phyloP scores from a whole-genome alignment of 1,140 invertebrate genomes.

The Aphis craccivora region DNA sequence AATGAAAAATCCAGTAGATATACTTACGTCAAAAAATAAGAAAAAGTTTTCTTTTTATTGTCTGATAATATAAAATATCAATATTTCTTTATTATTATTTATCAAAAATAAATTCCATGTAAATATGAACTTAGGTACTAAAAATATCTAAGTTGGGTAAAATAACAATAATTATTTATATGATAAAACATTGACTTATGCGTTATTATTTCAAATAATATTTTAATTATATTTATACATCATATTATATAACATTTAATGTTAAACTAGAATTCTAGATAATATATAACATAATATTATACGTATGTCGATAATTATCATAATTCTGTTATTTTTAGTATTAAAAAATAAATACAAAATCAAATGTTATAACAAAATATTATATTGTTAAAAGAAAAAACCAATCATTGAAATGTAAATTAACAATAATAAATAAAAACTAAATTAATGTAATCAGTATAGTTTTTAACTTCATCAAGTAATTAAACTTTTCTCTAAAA shows the following conservation, averaged over 20 bases:
- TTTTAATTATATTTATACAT: background rate
- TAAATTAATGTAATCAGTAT: background rate
- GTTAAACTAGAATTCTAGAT: background rate
- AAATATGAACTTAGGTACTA: too few relatives aligned
- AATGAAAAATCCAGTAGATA: background rate
- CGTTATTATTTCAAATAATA: background rate
- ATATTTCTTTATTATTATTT: background rate
- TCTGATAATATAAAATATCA: background rate
- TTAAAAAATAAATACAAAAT: background rate
- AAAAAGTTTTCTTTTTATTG: background rate
- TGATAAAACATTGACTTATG: background rate
- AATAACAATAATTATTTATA: background rate
- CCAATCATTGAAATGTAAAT: background rate
- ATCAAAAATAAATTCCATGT: background rate
- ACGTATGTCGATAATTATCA: background rate
- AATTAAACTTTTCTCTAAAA: slow-evolving; percentile 3
- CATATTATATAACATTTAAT: too few relatives aligned
- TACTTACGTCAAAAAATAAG: background rate
- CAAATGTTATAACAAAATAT: too few relatives aligned
- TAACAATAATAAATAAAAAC: background rate
- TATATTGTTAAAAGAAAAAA: too few relatives aligned
- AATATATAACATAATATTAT: background rate
- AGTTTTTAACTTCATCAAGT: background rate
- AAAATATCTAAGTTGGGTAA: too few relatives aligned
- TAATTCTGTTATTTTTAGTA: background rate